phyloP scores from a whole-genome alignment of 2,888 invertebrate genomes.

The Lithophane semibrunnea region DNA sequence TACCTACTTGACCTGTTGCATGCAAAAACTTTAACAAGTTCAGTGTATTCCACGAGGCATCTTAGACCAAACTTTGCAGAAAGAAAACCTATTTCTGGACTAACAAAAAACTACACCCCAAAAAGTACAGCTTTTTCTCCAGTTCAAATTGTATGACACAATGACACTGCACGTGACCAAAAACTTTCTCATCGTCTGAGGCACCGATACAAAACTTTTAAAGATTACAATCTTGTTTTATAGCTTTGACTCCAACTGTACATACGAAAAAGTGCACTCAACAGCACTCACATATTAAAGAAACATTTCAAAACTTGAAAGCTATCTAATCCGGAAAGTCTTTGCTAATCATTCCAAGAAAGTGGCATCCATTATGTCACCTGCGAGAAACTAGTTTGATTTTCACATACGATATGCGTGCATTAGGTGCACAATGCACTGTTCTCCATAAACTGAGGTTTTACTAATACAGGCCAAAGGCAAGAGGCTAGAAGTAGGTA shows the following conservation, averaged over 20 bases:
- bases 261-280: slow-evolving; percentile 3
- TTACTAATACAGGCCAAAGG: slow-evolving; percentile 25
- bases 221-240: slow-evolving; percentile 37
- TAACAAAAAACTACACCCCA: slow-evolving; percentile 1
- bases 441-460: slow-evolving; percentile 17
- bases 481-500: slow-evolving; percentile 9
- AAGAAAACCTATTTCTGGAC: background rate
- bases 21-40: slow-evolving; percentile 4
- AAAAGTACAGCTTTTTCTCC: slow-evolving; percentile 27
- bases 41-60: background rate
- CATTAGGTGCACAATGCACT: slow-evolving; percentile 45
- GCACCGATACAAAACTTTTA: slow-evolving; percentile 37
- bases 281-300: slow-evolving; percentile 7
- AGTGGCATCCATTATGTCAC: slow-evolving; percentile 53
- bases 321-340: slow-evolving; percentile 38
- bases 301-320: slow-evolving; percentile 31
- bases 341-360: slow-evolving; percentile 43
- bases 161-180: slow-evolving; percentile 42
- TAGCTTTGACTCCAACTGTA: slow-evolving; percentile 23
- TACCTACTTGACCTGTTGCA: slow-evolving; percentile 14
- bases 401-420: slow-evolving; percentile 54
- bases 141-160: slow-evolving; percentile 23
- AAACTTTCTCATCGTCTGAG: slow-evolving; percentile 54
- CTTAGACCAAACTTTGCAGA: slow-evolving; percentile 13
- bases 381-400: slow-evolving; percentile 51